Evolutionary conservation across 30 jellyfish, hydroid and myxozoan species (phyloP).

Genomic region (Hydractinia echinata): DNA sequence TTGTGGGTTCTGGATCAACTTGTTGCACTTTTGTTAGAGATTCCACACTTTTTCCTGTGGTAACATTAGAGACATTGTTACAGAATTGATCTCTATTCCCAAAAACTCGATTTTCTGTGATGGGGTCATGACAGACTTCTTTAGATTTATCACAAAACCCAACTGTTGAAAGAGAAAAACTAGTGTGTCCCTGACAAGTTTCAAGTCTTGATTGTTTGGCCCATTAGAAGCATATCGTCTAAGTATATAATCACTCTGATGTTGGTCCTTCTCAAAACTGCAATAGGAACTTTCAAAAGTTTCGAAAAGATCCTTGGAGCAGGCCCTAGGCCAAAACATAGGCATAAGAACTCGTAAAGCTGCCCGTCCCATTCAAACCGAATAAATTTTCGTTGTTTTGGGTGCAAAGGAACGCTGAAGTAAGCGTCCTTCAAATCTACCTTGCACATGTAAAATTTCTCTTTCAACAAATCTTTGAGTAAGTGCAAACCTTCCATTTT

Average conservation of each 20-base stretch:
- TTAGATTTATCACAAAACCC: background rate
- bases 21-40: conserved; percentile 17
- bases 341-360: conserved; percentile 3
- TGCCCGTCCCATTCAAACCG: conserved; percentile 4
- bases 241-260: background rate
- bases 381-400: too few species aligned
- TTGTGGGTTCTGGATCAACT: conserved; percentile 20
- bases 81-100: conserved; percentile 45
- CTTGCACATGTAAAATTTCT: too few species aligned
- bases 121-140: conserved; percentile 32
- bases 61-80: conserved; percentile 23
- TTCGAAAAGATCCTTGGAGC: conserved; percentile 1
- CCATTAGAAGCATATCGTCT: conserved; percentile 11
- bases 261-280: too few species aligned
- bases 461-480: too few species aligned
- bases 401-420: too few species aligned
- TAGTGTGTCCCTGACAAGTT: too few species aligned
- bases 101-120: conserved; percentile 34
- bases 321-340: conserved; percentile 10
- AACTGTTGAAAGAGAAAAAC: too few species aligned
- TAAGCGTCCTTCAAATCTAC: too few species aligned
- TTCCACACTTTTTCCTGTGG: conserved; percentile 24
- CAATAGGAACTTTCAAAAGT: background rate
- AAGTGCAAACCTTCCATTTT: too few species aligned
- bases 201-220: background rate